Conservation (phyloP, 2,888 invertebrate species). For the Brenthis hecate region DNA sequence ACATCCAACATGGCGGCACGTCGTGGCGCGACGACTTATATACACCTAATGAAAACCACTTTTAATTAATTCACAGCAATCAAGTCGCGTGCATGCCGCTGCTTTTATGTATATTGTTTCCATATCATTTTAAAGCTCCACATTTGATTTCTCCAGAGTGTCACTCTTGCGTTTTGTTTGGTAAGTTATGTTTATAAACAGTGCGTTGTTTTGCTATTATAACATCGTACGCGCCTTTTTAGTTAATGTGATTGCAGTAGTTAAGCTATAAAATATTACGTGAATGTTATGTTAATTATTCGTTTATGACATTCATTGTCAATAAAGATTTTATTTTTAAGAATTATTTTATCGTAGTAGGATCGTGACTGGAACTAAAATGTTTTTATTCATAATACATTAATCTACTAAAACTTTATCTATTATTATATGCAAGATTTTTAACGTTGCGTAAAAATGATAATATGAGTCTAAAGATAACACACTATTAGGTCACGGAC, state of each 20-base stretch:
- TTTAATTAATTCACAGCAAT: slow-evolving; percentile 81
- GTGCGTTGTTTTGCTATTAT: slow-evolving; percentile 59
- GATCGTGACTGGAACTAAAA: background rate
- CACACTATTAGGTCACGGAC: too few relatives aligned
- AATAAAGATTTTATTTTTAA: slow-evolving; percentile 11
- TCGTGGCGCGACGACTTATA: slow-evolving; percentile 54
- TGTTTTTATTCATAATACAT: background rate
- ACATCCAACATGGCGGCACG: slow-evolving; percentile 48
- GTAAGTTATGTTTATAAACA: slow-evolving; percentile 60
- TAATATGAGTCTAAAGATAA: too few relatives aligned
- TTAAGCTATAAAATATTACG: slow-evolving; percentile 10
- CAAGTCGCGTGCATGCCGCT: slow-evolving; percentile 65
- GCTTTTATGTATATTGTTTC: slow-evolving; percentile 80
- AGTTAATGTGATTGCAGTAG: slow-evolving; percentile 61
- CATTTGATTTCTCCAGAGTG: slow-evolving; percentile 81
- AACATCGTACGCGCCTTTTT: slow-evolving; percentile 66
- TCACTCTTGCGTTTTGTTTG: slow-evolving; percentile 69
- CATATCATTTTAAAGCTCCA: slow-evolving; percentile 76
- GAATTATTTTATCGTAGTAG: slow-evolving; percentile 13
- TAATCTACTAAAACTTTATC: too few relatives aligned
- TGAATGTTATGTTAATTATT: slow-evolving; percentile 19
- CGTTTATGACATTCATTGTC: slow-evolving; percentile 10
- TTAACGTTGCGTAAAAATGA: too few relatives aligned
- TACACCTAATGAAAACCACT: slow-evolving; percentile 78
- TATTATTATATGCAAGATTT: too few relatives aligned